Conservation (phyloP, 2,797 vertebrate species). For the Antrozous pallidus region DNA sequence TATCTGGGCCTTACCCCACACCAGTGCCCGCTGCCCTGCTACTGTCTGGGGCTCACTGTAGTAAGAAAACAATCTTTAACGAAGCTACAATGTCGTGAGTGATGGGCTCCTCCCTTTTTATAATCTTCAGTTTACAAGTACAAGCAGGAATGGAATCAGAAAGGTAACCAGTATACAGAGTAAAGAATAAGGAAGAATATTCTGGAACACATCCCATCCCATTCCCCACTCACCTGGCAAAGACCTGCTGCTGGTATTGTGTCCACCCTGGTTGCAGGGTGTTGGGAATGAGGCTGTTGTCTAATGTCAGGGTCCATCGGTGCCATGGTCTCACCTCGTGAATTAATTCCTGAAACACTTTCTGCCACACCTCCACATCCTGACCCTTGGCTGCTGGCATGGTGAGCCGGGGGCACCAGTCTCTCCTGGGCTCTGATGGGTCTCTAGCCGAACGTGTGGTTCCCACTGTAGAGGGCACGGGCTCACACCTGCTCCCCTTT, state of each 20-base stretch:
- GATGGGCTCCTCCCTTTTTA: neutral
- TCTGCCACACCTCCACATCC: neutral
- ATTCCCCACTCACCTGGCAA: constrained; percentile 51
- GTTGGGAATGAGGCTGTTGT: constrained; percentile 21
- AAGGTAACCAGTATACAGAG: neutral
- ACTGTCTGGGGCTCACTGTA: neutral
- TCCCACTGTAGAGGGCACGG: neutral
- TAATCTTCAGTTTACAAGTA: neutral
- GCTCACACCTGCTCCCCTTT: neutral
- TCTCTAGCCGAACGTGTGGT: neutral
- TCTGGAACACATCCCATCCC: neutral
- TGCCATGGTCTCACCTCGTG: constrained; percentile 55
- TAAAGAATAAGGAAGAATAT: neutral
- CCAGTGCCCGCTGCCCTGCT: neutral
- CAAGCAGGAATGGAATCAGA: neutral
- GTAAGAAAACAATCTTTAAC: neutral
- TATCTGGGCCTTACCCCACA: neutral
- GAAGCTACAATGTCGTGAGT: neutral
- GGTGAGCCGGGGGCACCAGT: neutral
- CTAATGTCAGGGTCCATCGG: constrained; percentile 43
- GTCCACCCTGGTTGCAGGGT: constrained; percentile 13
- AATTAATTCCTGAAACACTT: constrained; percentile 50
- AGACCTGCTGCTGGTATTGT: constrained; percentile 52
- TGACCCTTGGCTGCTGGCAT: rapidly evolving
- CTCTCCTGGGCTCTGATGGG: neutral